Base-by-base conservation (phyloP, 2,113 vertebrate genomes). In the Apodemus sylvaticus region DNA sequence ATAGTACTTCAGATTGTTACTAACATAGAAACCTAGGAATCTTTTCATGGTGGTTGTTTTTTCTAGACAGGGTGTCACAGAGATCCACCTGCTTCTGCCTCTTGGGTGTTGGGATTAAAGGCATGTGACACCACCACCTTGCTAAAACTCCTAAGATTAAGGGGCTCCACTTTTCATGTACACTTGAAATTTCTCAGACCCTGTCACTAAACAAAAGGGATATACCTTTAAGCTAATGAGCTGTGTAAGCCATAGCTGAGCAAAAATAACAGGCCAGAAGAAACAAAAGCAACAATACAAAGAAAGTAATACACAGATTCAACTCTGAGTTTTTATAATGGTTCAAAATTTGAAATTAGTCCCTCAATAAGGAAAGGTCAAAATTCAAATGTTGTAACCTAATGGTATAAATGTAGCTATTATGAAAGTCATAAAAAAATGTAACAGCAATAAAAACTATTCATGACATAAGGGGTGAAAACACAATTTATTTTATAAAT, bases 341-440 rank as follows among this genome's bases (percentile, higher is more conserved):
- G 26, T 85, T 29, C 90, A 94, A 93, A 90, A 76, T 85, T 55
- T 94, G 36, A 94, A 93, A 93, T 92, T 68, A 87, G 51, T 68
- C 42, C 19, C 34, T 94, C 10, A 51, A 29, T 71, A 91, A 78
- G 39, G 45, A 96, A 76, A 94, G 78, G 16, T 60, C 51, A 78
- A 90, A 77, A 89, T 60, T 22, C 79, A 88, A 94, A 13, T 73
- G 45, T 31, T 71, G 88, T 71, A 85, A 85, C 58, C 55, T 68
- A 88, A n/a, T 92, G 58, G 42, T 78, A 70, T 83, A 74, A 95
- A 60, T n/a, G 6, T 62, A 83, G 26, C 73, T 93, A 92, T 70
- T 79, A 55, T 42, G 51, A 42, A 95, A 92, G 58, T 51, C 81
- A 85, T 83, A 64, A 96, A 93, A 93, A 86, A 81, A 16, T 78